Percentiles rank a stretch among this genome's conserved stretches.
phyloP scores from a whole-genome alignment of 64 coral and sea anemone species.

The Stylophora pistillata region DNA sequence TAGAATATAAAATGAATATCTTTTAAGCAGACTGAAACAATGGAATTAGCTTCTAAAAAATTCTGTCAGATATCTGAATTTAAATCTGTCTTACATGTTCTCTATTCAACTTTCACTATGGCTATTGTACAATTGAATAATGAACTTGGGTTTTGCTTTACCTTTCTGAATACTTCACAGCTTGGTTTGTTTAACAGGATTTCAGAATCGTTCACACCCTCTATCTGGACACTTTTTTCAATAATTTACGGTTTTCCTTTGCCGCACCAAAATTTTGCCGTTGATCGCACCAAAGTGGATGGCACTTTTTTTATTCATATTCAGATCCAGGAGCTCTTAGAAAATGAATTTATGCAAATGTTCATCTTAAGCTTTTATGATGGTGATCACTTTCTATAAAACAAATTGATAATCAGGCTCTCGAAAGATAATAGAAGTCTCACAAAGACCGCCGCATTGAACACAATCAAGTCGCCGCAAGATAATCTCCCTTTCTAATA shows the following conservation, averaged over 20 bases:
- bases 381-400: not conserved
- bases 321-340: not conserved
- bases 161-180: too few relatives aligned
- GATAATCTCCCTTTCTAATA: not conserved
- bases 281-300: not conserved
- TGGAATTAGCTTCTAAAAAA: too few relatives aligned
- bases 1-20: too few relatives aligned
- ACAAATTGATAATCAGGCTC: not conserved
- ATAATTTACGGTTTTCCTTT: not conserved
- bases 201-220: too few relatives aligned
- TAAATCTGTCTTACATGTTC: too few relatives aligned
- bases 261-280: not conserved
- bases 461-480: not conserved
- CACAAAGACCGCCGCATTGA: not conserved
- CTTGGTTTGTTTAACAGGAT: too few relatives aligned
- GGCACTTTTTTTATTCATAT: not conserved
- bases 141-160: too few relatives aligned
- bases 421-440: not conserved
- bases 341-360: not conserved
- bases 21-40: too few relatives aligned
- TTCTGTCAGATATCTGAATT: too few relatives aligned
- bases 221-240: too few relatives aligned
- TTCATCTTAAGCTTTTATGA: not conserved
- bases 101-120: too few relatives aligned
- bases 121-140: too few relatives aligned